These are phyloP conservation scores for Meriones unguiculatus DNA, from an alignment of 2,113 vertebrate species.

Conservation along the genomic window DNA sequence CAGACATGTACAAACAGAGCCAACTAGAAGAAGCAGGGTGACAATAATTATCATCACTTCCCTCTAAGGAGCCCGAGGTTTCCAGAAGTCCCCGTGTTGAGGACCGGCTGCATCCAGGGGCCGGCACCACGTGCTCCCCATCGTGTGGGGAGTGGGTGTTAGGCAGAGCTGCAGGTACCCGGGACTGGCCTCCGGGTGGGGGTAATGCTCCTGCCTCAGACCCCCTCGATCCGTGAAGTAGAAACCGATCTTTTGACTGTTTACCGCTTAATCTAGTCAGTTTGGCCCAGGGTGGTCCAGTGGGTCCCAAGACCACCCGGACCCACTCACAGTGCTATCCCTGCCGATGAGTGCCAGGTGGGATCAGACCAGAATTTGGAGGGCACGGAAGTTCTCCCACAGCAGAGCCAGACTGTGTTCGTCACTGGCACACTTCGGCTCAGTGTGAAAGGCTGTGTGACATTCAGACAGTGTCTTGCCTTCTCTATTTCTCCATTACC, in stretches of 20 bases:
- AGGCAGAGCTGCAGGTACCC: neutral
- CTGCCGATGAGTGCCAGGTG: neutral
- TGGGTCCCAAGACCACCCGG: neutral
- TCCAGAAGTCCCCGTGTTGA: neutral
- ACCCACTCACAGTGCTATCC: neutral
- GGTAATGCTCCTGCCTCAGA: neutral
- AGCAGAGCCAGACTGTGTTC: neutral
- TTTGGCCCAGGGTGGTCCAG: no score
- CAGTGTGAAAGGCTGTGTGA: neutral
- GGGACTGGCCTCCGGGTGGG: neutral
- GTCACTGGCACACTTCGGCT: neutral
- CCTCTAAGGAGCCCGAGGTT: no score
- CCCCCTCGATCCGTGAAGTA: neutral
- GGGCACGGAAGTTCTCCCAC: neutral
- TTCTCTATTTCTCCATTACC: neutral
- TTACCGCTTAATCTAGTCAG: neutral
- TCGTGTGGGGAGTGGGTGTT: neutral
- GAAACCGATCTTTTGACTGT: neutral
- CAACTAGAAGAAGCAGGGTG: neutral
- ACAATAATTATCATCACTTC: neutral
- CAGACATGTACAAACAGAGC: neutral
- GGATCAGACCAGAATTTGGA: neutral
- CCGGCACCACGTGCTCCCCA: neutral
- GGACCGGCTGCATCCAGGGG: neutral
- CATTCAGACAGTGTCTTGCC: neutral